A percentile compares a stretch with the other conserved stretches of the same genome.
phyloP scores from a whole-genome alignment of 2,797 vertebrate genomes.

The Pteropus rufus region DNA sequence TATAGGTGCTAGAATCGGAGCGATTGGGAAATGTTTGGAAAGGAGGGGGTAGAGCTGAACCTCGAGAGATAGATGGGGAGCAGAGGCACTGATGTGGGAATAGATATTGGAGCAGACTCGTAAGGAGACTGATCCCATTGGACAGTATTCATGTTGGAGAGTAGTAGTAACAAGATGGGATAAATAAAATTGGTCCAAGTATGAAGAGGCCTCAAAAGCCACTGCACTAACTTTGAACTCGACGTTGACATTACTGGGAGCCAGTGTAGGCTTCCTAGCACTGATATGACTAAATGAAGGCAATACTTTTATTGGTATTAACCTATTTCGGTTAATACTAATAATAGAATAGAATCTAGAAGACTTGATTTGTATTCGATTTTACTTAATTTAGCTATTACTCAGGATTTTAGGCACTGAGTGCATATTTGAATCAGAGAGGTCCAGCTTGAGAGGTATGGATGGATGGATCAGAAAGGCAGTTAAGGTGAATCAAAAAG shows the following conservation, averaged over 20 bases:
- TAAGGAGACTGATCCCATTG: not conserved
- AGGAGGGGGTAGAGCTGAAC: not conserved
- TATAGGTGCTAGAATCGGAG: not conserved
- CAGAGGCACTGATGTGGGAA: not conserved
- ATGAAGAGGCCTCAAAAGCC: not conserved
- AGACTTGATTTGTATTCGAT: not conserved
- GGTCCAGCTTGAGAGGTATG: not conserved
- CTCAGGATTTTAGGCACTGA: not conserved
- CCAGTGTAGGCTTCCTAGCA: not conserved
- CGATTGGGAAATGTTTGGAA: not conserved
- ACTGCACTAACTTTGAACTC: not conserved
- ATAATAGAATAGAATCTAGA: not conserved
- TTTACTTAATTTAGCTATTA: not conserved
- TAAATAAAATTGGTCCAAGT: not conserved
- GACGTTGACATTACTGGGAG: not conserved
- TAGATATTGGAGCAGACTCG: not conserved
- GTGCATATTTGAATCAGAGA: not conserved
- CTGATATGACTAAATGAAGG: not conserved
- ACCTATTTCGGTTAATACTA: not conserved
- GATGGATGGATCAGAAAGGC: not conserved
- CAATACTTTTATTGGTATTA: not conserved
- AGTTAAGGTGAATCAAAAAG: not conserved
- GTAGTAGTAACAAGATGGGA: not conserved
- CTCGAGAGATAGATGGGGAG: not conserved
- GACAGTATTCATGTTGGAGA: not conserved